phyloP scores from a whole-genome alignment of 1,140 invertebrate genomes.

The Lethrus apterus region DNA sequence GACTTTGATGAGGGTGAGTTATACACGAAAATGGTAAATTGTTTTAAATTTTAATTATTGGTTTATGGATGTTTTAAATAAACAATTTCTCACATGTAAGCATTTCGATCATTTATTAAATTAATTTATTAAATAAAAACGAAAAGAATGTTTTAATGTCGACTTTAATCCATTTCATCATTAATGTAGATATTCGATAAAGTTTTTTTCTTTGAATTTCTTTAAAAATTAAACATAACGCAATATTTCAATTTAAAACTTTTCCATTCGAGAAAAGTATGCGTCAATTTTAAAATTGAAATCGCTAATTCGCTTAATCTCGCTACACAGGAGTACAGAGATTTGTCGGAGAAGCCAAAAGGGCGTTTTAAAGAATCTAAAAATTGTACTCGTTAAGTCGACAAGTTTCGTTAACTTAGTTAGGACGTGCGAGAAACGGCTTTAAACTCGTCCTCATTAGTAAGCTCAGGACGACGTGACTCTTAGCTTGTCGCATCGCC shows the following conservation, averaged over 20 bases:
- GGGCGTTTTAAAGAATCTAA: conserved; percentile 23
- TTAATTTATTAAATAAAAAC: too few species aligned
- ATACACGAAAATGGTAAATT: too few species aligned
- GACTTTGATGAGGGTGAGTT: conserved; percentile 18
- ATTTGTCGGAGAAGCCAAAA: conserved; percentile 17
- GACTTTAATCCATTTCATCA: too few species aligned
- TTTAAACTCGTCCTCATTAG: conserved; percentile 6
- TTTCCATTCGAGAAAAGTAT: too few species aligned
- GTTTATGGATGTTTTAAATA: too few species aligned
- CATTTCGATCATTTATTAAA: too few species aligned
- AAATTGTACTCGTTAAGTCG: conserved; percentile 27
- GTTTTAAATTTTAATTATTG: too few species aligned
- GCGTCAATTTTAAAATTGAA: conserved; percentile 15
- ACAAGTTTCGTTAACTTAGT: conserved; percentile 15
- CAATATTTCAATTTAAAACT: not conserved
- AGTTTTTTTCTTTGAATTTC: too few species aligned
- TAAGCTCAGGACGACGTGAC: conserved; percentile 12
- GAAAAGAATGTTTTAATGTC: too few species aligned
- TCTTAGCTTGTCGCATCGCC: conserved; percentile 15
- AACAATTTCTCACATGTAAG: too few species aligned
- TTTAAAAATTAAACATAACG: not conserved
- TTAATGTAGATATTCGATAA: too few species aligned
- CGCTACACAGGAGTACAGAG: conserved; percentile 16
- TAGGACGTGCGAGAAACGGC: conserved; percentile 11
- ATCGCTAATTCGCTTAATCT: conserved; percentile 13